Evolutionary conservation across 2,113 vertebrate genomes (phyloP), one percentile per base, ranked within the genome.

Genomic region (Mastomys coucha): DNA sequence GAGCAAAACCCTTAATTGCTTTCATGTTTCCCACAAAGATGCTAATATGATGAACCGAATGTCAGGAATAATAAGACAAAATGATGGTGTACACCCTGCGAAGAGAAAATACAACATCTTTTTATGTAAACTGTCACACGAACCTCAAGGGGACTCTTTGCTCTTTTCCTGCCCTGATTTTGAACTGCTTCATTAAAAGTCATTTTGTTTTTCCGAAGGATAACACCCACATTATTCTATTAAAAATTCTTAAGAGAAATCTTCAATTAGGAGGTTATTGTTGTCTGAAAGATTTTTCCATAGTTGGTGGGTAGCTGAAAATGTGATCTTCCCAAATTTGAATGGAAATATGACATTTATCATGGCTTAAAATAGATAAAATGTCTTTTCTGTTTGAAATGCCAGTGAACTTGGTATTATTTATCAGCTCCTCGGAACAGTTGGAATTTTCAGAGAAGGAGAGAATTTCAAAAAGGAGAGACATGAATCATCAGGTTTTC

Each of bases 71-170:
- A 98, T 97, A 98, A 97, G 98, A 97, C 80, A 96, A 97, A 98
- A 97, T 98, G 98, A 97, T 96, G 98, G 97, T 98, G 95, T 98
- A 98, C 94, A 98, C 91, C 97, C 96, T 75, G 91, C 53, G 17
- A 97, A 98, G 97, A 97, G 98, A 98, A 98, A 98, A 98, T 97
- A 98, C 97, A 98, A 97, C 97, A 98, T 97, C 98, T 97, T 97
- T 97, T 98, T 98, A 98, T 98, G 98, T 98, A 98, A 97, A 98
- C 95, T 98, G 97, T 98, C 98, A 97, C 96, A 67, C 95, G 96
- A 98, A 97, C 92, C 97, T 98, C 97, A 98, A 96, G 95, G 91
- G 96, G 97, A 97, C 97, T 93, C 97, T 97, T 88, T 97, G 96
- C 97, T 98, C 98, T 97, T 97, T 97, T n/a, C 36, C 70, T 98